Evolutionary conservation across 2,888 invertebrate genomes (phyloP), one percentile per base, ranked within the genome.

Genomic region (Eupithecia subfuscata): DNA sequence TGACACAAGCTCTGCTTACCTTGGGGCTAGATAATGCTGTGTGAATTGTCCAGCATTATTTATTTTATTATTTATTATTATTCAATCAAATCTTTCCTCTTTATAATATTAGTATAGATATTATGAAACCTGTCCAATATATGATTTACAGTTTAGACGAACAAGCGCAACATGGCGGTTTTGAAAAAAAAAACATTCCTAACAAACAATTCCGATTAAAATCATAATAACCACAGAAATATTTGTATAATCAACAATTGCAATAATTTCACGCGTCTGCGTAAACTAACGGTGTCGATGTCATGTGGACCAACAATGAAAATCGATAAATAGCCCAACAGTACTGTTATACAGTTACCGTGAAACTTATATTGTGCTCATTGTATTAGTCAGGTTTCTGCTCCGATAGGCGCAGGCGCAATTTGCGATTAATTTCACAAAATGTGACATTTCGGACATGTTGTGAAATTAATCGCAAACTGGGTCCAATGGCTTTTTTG

Each of bases 211-310:
- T 43, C 68, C 68, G 68, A 68, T 68, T 12, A 68, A 14, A 43
- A 68, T 68, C 40, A 25, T 37, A 43, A 68, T 37, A 16, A 71
- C 43, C 22, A 68, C 48, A 63, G 56, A 76, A 71, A 74, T 74
- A 71, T 74, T 74, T 65, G 22, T 69, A 74, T 69, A 52, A 64
- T n/a, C 70, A 71, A 73, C 86, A 86, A 87, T 87, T 85, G 85
- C 84, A 82, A 83, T 85, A 82, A 89, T 90, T 89, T 88, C 88
- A 91, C 87, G 88, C 87, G 86, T 88, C 86, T 88, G 88, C 82
- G 85, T 87, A 85, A 82, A 81, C 70, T 91, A 92, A 92, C 92
- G 91, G 92, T 88, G 83, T 86, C 82, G 82, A 86, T 88, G 86
- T 82, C 88, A 85, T 86, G 85, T 76, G 85, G 81, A 87, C 89